These are phyloP conservation scores for Pyrochroa serraticornis DNA, from an alignment of 2,888 invertebrate genomes.

Conservation along the genomic window DNA sequence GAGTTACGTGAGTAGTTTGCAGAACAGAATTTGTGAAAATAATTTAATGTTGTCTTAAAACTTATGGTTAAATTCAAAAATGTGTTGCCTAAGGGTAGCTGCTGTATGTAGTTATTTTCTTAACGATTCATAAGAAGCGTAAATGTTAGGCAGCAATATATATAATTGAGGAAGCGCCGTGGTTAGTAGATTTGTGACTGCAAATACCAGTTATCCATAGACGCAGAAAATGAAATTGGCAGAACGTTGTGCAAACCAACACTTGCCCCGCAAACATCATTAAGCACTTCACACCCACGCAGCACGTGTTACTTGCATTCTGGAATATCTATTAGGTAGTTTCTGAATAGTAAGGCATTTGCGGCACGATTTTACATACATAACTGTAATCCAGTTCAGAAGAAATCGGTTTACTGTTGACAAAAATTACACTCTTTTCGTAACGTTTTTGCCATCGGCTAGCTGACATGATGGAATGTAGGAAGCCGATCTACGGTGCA, in stretches of 20 bases:
- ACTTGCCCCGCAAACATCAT: conserved; percentile 32
- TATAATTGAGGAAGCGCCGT: too few relatives aligned
- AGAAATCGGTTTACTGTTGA: conserved; percentile 39
- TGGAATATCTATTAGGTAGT: conserved; percentile 2
- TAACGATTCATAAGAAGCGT: too few relatives aligned
- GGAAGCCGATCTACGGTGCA: conserved; percentile 36
- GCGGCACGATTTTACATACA: background rate
- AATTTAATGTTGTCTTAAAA: too few relatives aligned
- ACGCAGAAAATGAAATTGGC: background rate
- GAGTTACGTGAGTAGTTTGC: too few relatives aligned
- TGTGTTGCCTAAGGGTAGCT: too few relatives aligned
- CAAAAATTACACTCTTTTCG: conserved; percentile 47
- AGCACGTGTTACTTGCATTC: conserved; percentile 28
- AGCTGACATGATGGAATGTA: conserved; percentile 51
- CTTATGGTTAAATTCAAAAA: too few relatives aligned
- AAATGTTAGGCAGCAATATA: too few relatives aligned
- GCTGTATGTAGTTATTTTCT: too few relatives aligned
- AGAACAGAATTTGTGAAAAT: too few relatives aligned
- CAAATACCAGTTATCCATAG: too few relatives aligned
- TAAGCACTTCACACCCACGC: conserved; percentile 34
- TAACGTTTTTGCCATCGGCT: conserved; percentile 41
- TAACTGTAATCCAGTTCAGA: conserved; percentile 14
- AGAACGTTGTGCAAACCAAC: conserved; percentile 11
- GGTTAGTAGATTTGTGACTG: too few relatives aligned
- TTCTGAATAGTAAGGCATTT: background rate